These are phyloP conservation scores for Origma solitaria DNA, from an alignment of 2,113 vertebrate genomes.

Conservation along the genomic window DNA sequence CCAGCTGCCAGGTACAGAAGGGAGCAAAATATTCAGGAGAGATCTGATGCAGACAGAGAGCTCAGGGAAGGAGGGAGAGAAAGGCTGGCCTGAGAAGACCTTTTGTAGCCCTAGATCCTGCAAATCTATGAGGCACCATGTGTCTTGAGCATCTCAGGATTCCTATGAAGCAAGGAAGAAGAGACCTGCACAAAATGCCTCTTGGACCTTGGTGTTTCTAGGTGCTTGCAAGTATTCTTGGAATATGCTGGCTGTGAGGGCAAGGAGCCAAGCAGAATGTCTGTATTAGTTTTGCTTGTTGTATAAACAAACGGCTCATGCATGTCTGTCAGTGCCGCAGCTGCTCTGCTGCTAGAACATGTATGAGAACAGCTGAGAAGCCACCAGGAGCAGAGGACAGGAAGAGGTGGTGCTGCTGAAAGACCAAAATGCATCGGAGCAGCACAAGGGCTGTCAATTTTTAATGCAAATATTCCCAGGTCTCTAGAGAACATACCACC, in stretches of 20 bases:
- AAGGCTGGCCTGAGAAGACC: background rate
- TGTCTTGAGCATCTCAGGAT: rapidly evolving
- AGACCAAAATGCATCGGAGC: background rate
- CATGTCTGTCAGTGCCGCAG: rapidly evolving
- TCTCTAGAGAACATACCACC: background rate
- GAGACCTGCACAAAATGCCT: background rate
- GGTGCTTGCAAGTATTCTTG: background rate
- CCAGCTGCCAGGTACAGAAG: background rate
- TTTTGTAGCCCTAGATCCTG: background rate
- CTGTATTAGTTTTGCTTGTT: background rate
- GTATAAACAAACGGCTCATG: background rate
- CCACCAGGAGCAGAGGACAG: background rate
- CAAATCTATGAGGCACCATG: background rate
- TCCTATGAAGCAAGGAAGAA: background rate
- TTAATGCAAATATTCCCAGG: background rate
- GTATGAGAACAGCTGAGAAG: background rate
- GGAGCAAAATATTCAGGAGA: background rate
- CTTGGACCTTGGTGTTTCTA: rapidly evolving
- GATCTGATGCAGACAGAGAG: background rate
- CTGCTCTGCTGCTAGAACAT: background rate
- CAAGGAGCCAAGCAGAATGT: background rate
- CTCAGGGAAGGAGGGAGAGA: background rate
- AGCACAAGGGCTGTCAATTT: background rate
- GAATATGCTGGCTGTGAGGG: background rate
- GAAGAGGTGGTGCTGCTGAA: background rate